These are phyloP conservation scores for Gerosis bhagava DNA, from an alignment of 2,888 invertebrate genomes.

Conservation along the genomic window DNA sequence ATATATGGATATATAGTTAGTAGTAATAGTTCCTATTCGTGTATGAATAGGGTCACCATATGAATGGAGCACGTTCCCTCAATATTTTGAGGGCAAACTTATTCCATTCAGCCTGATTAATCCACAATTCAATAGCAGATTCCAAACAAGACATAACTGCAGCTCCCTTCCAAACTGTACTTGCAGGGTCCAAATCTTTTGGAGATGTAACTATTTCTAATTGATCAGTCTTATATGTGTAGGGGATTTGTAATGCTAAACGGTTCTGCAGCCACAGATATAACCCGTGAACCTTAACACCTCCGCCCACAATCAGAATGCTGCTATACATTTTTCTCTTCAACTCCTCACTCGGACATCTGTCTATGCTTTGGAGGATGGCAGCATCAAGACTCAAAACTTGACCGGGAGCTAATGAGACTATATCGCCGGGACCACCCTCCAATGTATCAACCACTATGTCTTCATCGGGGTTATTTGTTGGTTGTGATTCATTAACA, in stretches of 20 bases:
- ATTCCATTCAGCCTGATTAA: conserved; percentile 92
- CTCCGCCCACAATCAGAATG: conserved; percentile 95
- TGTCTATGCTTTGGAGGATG: conserved; percentile 94
- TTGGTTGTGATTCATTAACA: conserved; percentile 72
- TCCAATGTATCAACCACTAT: conserved; percentile 87
- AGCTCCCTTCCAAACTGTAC: conserved; percentile 97
- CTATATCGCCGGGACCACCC: conserved; percentile 83
- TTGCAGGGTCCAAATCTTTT: conserved; percentile 95
- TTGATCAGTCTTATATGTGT: conserved; percentile 90
- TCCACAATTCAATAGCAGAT: conserved; percentile 96
- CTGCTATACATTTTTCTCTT: conserved; percentile 97
- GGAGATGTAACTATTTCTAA: conserved; percentile 95
- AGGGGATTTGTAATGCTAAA: conserved; percentile 91
- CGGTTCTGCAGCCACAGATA: conserved; percentile 94
- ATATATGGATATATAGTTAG: too few relatives aligned
- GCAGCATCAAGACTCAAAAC: conserved; percentile 95
- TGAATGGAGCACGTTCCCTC: conserved; percentile 95
- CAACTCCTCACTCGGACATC: conserved; percentile 93
- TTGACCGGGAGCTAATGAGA: conserved; percentile 88
- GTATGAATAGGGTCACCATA: too few relatives aligned
- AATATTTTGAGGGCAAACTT: conserved; percentile 92
- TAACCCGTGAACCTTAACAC: conserved; percentile 92
- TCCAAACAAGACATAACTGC: conserved; percentile 96
- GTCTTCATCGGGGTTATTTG: conserved; percentile 84
- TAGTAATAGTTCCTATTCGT: background rate